Evolutionary conservation across 2,113 vertebrate genomes (phyloP).

Genomic region (Dinomys branickii): DNA sequence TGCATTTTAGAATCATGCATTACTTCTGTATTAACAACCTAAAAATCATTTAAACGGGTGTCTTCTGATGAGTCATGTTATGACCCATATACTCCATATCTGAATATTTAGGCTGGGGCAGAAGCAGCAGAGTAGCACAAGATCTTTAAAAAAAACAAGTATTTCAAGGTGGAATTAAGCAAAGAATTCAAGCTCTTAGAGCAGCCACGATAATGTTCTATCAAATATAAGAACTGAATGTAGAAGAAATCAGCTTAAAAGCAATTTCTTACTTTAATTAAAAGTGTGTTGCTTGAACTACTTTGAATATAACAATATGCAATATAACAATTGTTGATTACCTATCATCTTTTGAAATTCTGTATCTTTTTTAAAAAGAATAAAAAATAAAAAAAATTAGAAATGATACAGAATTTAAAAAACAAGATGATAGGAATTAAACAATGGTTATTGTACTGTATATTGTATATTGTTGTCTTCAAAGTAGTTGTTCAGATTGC

Average conservation of each 20-base stretch:
- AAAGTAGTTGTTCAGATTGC: no score
- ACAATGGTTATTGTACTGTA: no score
- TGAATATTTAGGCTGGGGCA: accelerated
- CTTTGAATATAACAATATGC: no score
- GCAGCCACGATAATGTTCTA: not conserved
- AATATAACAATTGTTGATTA: no score
- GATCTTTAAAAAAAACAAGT: not conserved
- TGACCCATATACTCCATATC: no score
- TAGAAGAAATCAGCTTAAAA: conserved; percentile 45
- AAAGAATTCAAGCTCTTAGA: not conserved
- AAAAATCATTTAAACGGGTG: not conserved
- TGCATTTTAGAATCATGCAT: not conserved
- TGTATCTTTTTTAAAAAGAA: no score
- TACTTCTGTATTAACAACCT: not conserved
- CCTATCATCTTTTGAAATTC: no score
- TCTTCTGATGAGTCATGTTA: not conserved
- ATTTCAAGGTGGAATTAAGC: not conserved
- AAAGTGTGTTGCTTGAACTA: not conserved
- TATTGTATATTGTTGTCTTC: no score
- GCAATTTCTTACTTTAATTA: conserved; percentile 64
- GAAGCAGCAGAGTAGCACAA: not conserved
- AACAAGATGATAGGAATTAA: no score
- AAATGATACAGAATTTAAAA: no score
- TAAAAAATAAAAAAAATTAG: no score
- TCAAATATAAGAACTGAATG: not conserved